phyloP scores from a whole-genome alignment of 2,888 invertebrate genomes.

The Eristalis pertinax region DNA sequence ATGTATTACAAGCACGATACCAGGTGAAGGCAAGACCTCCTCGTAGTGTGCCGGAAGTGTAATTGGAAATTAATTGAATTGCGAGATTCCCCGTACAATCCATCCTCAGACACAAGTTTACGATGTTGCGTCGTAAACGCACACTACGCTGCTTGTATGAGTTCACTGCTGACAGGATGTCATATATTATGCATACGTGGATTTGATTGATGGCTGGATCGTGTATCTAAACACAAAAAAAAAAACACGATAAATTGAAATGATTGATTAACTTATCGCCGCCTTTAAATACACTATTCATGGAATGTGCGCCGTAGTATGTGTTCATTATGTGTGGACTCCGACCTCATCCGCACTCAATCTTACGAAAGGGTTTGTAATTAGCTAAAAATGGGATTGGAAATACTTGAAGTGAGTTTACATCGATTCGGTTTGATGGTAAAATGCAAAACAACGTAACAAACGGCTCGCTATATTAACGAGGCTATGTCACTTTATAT shows the following conservation, averaged over 20 bases:
- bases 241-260: background rate
- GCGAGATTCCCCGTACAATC: constrained; percentile 11
- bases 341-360: background rate
- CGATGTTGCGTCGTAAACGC: background rate
- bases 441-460: too few species aligned
- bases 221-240: background rate
- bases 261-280: constrained; percentile 41
- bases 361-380: background rate
- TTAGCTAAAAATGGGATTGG: background rate
- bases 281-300: constrained; percentile 15
- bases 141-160: background rate
- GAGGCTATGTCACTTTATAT: too few species aligned
- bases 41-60: constrained; percentile 15
- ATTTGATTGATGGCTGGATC: constrained; percentile 53
- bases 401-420: too few species aligned
- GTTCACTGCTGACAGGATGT: constrained; percentile 33
- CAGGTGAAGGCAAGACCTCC: background rate
- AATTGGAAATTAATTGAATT: constrained; percentile 57
- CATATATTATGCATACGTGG: constrained; percentile 29
- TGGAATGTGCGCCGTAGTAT: background rate
- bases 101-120: background rate
- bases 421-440: too few species aligned
- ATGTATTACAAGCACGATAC: background rate
- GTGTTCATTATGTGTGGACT: background rate
- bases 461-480: too few species aligned